These are phyloP conservation scores for Yponomeuta evonymella DNA, from an alignment of 2,888 invertebrate species.

Conservation along the genomic window DNA sequence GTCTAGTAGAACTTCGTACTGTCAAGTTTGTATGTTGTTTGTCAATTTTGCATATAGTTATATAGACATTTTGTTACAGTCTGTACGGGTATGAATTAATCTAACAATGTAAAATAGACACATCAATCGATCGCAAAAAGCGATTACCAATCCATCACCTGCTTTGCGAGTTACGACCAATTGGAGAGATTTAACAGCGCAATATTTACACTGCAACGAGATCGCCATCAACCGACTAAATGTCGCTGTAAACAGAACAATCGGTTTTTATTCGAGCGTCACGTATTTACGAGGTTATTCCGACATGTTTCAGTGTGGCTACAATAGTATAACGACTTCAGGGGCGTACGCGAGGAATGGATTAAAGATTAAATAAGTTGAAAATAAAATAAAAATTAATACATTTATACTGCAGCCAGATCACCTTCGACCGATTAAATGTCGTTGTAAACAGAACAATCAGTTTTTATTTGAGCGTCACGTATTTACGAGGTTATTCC, in stretches of 20 bases:
- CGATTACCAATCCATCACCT: neutral
- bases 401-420: neutral
- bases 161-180: neutral
- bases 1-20: no score
- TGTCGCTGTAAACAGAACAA: slow-evolving; percentile 7
- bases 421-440: neutral
- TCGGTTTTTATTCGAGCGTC: slow-evolving; percentile 9
- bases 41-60: no score
- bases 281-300: slow-evolving; percentile 9
- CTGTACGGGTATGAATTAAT: no score
- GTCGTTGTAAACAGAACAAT: slow-evolving; percentile 8
- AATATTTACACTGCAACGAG: neutral
- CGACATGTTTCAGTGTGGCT: neutral
- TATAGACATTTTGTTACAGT: no score
- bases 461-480: slow-evolving; percentile 4
- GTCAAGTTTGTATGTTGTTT: no score
- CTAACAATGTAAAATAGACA: neutral
- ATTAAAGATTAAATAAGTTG: no score
- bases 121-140: neutral
- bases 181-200: neutral
- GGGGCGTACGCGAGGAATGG: neutral
- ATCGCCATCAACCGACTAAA: neutral
- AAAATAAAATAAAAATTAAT: no score
- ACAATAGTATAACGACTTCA: slow-evolving; percentile 5
- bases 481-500: slow-evolving; percentile 8